Evolutionary conservation across 2,888 invertebrate genomes (phyloP).

Genomic region (Chloroclystis v-ata): DNA sequence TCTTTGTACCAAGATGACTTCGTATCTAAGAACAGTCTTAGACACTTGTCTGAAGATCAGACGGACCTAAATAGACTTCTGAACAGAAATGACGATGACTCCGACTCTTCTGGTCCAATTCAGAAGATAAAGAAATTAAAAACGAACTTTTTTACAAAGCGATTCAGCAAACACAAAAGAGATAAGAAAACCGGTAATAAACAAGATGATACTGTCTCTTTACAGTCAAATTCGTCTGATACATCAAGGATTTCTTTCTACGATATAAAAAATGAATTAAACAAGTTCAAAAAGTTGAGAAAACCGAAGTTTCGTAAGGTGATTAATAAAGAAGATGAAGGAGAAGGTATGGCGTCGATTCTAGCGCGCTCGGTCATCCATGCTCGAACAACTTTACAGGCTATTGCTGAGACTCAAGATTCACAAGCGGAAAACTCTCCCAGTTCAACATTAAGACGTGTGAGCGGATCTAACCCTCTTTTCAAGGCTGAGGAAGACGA

Average conservation of each 20-base stretch:
- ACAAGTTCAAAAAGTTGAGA: slow-evolving; percentile 63
- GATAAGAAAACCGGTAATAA: slow-evolving; percentile 56
- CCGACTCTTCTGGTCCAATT: slow-evolving; percentile 67
- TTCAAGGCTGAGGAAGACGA: slow-evolving; percentile 53
- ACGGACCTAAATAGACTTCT: slow-evolving; percentile 61
- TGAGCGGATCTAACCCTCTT: slow-evolving; percentile 65
- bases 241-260: slow-evolving; percentile 63
- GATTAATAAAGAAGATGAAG: slow-evolving; percentile 63
- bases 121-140: slow-evolving; percentile 80
- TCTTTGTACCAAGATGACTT: slow-evolving; percentile 65
- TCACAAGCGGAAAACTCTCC: slow-evolving; percentile 58
- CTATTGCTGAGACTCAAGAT: slow-evolving; percentile 77
- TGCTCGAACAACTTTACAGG: slow-evolving; percentile 77
- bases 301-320: slow-evolving; percentile 59
- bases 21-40: slow-evolving; percentile 55
- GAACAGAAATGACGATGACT: slow-evolving; percentile 74
- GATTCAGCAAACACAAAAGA: slow-evolving; percentile 75
- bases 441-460: slow-evolving; percentile 55
- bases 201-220: slow-evolving; percentile 66
- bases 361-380: slow-evolving; percentile 81
- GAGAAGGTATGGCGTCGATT: slow-evolving; percentile 81
- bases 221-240: slow-evolving; percentile 73
- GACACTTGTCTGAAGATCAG: slow-evolving; percentile 65
- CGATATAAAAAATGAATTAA: slow-evolving; percentile 64
- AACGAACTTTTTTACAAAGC: slow-evolving; percentile 78